Conservation (phyloP, 2,888 invertebrate genomes). For the Allolobophora icterica region DNA sequence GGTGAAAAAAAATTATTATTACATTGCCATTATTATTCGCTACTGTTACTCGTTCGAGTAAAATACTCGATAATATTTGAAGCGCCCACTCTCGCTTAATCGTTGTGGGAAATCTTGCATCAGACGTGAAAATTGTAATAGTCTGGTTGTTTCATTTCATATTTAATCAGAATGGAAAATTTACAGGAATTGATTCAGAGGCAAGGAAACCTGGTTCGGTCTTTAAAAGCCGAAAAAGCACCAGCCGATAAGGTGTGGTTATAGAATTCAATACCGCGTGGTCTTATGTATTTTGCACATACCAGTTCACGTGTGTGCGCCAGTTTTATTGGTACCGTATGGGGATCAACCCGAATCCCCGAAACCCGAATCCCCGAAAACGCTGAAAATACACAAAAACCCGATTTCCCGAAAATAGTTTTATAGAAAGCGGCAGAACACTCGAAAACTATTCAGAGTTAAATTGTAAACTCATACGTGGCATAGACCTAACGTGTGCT, state of each 20-base stretch:
- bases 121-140: not conserved
- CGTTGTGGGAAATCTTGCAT: not conserved
- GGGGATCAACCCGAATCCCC: no score
- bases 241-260: constrained; percentile 75
- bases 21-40: no score
- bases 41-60: not conserved
- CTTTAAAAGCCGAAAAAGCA: constrained; percentile 81
- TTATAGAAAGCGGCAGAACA: no score
- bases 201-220: constrained; percentile 82
- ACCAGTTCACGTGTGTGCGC: constrained; percentile 1
- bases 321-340: not conserved
- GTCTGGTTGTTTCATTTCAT: not conserved
- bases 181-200: constrained; percentile 70
- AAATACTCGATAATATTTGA: not conserved
- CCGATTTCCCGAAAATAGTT: no score
- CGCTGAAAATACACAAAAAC: no score
- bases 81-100: not conserved
- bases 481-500: no score
- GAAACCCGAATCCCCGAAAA: no score
- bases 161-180: constrained; percentile 18
- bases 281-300: not conserved
- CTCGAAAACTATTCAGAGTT: no score
- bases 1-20: no score
- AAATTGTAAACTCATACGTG: no score
- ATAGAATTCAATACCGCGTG: not conserved